These are phyloP conservation scores for Trissoscelio sp. DNA, from an alignment of 2,888 invertebrate species.

Conservation along the genomic window DNA sequence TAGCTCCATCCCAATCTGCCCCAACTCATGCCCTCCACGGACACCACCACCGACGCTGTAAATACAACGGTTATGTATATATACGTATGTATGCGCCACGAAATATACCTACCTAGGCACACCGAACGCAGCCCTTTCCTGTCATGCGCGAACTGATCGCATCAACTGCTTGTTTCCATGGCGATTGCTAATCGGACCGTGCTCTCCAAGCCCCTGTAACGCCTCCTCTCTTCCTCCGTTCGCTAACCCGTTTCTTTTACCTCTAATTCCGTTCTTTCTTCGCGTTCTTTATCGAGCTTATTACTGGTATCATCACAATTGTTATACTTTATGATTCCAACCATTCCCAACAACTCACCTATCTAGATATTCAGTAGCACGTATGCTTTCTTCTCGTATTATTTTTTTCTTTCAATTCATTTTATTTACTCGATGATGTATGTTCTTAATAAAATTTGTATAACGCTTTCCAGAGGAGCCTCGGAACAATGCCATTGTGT, in stretches of 20 bases:
- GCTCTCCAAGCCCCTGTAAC: slow-evolving; percentile 74
- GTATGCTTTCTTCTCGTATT: too few relatives aligned
- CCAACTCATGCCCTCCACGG: slow-evolving; percentile 58
- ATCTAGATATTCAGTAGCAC: too few relatives aligned
- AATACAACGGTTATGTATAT: slow-evolving; percentile 72
- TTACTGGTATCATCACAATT: slow-evolving; percentile 1
- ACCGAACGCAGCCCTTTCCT: slow-evolving; percentile 77
- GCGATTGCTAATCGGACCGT: slow-evolving; percentile 86
- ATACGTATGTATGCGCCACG: slow-evolving; percentile 48
- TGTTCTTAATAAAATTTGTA: slow-evolving; percentile 61
- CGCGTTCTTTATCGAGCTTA: slow-evolving; percentile 14
- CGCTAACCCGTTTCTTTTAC: slow-evolving; percentile 59
- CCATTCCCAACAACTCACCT: neutral
- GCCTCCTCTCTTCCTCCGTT: slow-evolving; percentile 63
- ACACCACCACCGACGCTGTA: slow-evolving; percentile 73
- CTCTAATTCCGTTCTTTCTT: slow-evolving; percentile 52
- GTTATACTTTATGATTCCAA: neutral
- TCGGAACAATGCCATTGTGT: slow-evolving; percentile 46
- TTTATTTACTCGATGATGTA: slow-evolving; percentile 50
- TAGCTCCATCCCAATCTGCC: slow-evolving; percentile 65
- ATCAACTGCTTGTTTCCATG: slow-evolving; percentile 86
- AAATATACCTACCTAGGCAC: slow-evolving; percentile 70
- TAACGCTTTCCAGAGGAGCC: slow-evolving; percentile 49
- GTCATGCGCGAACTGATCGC: slow-evolving; percentile 84
- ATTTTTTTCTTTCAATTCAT: slow-evolving; percentile 39